These are phyloP conservation scores for Loris lydekkerianus DNA, from an alignment of 2,797 vertebrate species.

Conservation along the genomic window DNA sequence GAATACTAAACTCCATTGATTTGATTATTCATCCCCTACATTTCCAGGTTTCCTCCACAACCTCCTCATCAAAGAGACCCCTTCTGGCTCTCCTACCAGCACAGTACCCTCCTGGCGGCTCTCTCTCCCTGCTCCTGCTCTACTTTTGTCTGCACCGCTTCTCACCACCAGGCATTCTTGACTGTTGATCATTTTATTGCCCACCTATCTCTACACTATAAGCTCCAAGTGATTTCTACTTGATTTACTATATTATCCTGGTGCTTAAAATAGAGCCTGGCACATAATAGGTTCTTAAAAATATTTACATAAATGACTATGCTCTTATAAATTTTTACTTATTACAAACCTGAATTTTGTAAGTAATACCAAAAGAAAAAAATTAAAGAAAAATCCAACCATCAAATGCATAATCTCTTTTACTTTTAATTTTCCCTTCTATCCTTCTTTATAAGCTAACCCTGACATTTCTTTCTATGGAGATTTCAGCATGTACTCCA, in stretches of 20 bases:
- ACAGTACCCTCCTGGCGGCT: not conserved
- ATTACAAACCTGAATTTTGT: not conserved
- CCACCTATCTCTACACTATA: not conserved
- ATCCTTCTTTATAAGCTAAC: not conserved
- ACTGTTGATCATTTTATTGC: not conserved
- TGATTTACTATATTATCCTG: not conserved
- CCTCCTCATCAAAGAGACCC: not conserved
- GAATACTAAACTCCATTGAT: not conserved
- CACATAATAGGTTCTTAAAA: not conserved
- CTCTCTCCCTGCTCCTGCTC: not conserved
- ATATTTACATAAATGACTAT: not conserved
- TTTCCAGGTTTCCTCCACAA: not conserved
- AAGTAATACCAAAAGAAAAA: constrained; percentile 19
- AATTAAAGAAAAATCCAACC: not conserved
- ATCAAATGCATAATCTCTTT: not conserved
- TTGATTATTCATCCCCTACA: not conserved
- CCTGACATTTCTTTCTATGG: not conserved
- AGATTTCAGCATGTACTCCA: not conserved
- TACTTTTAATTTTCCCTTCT: not conserved
- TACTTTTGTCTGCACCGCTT: not conserved
- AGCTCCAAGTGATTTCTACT: not conserved
- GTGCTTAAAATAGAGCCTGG: not conserved
- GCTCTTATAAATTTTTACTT: not conserved
- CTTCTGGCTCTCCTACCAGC: not conserved
- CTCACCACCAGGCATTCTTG: not conserved